Evolutionary conservation across 2,797 vertebrate species (phyloP).

Genomic region (Sebastes goodei): DNA sequence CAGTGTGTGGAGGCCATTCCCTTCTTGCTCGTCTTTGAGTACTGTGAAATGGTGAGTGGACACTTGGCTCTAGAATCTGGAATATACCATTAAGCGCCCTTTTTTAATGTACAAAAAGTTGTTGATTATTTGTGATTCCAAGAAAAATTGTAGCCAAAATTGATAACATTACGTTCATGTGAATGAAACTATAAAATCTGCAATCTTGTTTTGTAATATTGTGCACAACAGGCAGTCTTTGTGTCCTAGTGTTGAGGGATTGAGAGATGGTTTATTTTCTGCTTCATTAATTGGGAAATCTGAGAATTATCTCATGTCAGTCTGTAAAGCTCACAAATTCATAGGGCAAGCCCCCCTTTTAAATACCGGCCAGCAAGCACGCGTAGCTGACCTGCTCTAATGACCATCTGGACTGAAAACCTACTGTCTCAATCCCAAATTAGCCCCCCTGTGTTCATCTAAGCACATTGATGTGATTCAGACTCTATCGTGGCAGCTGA

Average conservation of each 20-base stretch:
- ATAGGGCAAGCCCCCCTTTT: not conserved
- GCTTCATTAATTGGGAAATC: slow-evolving; percentile 22
- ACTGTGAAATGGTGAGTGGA: slow-evolving; percentile 95
- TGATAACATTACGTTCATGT: too few species aligned
- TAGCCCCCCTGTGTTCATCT: slow-evolving; percentile 22
- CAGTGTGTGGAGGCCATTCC: slow-evolving; percentile 97
- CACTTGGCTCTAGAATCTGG: not conserved
- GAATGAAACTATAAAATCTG: not conserved
- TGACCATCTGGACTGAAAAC: slow-evolving; percentile 1
- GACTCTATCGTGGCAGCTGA: slow-evolving; percentile 44
- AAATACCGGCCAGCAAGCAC: slow-evolving; percentile 10
- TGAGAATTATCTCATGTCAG: slow-evolving; percentile 12
- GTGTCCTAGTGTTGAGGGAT: not conserved
- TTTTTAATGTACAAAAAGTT: not conserved
- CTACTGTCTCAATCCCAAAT: slow-evolving; percentile 22
- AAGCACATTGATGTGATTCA: slow-evolving; percentile 18
- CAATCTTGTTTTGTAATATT: not conserved
- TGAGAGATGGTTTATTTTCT: slow-evolving; percentile 1
- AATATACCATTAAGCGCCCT: not conserved
- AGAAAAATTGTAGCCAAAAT: not conserved
- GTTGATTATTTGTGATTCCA: not conserved
- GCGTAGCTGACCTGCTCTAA: not conserved
- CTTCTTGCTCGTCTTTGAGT: slow-evolving; percentile 95
- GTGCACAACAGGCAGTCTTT: not conserved
- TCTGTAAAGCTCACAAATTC: slow-evolving; percentile 22